Percentiles rank a stretch among this genome's conserved stretches.
phyloP scores from a whole-genome alignment of 2,113 vertebrate species.

The Gavia stellata region DNA sequence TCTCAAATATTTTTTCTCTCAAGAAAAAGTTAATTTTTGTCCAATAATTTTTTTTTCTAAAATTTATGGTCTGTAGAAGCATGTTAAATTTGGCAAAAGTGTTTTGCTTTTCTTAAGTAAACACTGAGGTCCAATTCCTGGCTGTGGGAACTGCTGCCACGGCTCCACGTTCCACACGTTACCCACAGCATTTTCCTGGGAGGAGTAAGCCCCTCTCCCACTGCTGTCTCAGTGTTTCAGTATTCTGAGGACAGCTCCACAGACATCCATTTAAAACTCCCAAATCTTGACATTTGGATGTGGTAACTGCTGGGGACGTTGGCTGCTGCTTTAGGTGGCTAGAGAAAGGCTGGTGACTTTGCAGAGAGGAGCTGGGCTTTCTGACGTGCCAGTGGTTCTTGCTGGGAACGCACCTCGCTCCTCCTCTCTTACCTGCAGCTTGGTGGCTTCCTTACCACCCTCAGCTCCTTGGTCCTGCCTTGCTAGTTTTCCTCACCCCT shows the following conservation, averaged over 20 bases:
- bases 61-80: not conserved
- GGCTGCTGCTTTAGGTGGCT: not conserved
- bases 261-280: not conserved
- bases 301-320: not conserved
- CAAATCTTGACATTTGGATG: not conserved
- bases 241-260: not conserved
- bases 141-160: not conserved
- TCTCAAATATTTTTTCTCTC: not conserved
- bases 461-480: not conserved
- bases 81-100: not conserved
- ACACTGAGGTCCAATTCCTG: not conserved
- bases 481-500: not conserved
- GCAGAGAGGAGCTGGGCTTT: not conserved
- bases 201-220: not conserved
- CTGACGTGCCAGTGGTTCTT: not conserved
- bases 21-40: not conserved
- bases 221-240: not conserved
- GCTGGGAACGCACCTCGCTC: not conserved
- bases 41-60: not conserved
- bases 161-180: fast-evolving
- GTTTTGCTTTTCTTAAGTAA: not conserved
- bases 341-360: not conserved
- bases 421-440: not conserved
- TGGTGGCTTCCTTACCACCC: not conserved
- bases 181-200: not conserved